Evolutionary conservation across 1,140 invertebrate species (phyloP), one percentile per base, ranked within the genome.

Genomic region (Aphis craccivora): DNA sequence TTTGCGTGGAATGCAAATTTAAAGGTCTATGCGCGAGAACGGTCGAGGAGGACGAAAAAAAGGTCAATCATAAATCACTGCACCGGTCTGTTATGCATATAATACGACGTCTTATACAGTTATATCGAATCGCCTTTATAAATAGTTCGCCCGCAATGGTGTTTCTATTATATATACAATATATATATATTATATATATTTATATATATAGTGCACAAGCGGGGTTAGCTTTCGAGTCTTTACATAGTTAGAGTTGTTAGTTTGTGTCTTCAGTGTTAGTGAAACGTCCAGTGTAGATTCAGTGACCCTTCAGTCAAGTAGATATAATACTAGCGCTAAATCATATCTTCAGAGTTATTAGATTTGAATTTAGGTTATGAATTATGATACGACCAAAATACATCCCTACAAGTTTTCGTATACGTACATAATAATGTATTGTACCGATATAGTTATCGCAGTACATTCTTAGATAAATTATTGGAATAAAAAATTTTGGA

Each of bases 21-120:
- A 37, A 37, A 83, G 76, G 76, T 37, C n/a, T 8, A 22, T 37
- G 76, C 35, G 30, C 30, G n/a, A n/a, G 60, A 76, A 76, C 30
- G 60, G 60, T 76, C 14, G 60, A 30, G 20, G 8, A 83, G 37
- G 8, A 83, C 76, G 35, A 83, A 83, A 83, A 83, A 81, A 81
- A 37, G 76, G 35, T 83, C 35, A 37, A 83, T 83, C 76, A 83
- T 83, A 83, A 83, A 83, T 83, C 76, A 76, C 60, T 76, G n/a
- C 60, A n/a, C 60, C 14, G 60, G 60, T n/a, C 60, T 76, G 60
- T 76, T 76, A 76, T 76, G 60, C 60, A 35, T 76, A 76, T 76
- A 76, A 67, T 76, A 76, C 60, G 30, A n/a, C 30, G 60, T 76
- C 30, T 76, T 76, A 76, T 76, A 76, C 60, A n/a, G 60, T 67